phyloP scores from a whole-genome alignment of 2,113 vertebrate species.

The Vombatus ursinus region DNA sequence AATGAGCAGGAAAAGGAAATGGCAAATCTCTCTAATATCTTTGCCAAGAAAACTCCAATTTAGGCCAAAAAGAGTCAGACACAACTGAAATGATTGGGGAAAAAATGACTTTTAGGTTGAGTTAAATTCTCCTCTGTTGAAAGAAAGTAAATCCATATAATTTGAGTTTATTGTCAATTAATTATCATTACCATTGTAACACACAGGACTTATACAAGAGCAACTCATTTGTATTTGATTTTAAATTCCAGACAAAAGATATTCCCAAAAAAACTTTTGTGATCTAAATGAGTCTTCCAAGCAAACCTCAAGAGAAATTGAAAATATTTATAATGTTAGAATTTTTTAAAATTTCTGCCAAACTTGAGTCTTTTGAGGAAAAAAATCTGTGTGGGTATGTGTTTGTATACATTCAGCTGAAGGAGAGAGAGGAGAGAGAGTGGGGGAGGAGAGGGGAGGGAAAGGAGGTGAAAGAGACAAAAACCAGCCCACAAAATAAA shows the following conservation, averaged over 20 bases:
- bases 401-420: not conserved
- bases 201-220: not conserved
- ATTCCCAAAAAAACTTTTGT: constrained; percentile 24
- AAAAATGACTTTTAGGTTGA: not conserved
- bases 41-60: not conserved
- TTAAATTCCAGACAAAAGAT: constrained; percentile 38
- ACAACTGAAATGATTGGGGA: not conserved
- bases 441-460: not conserved
- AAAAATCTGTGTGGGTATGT: not conserved
- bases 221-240: constrained; percentile 12
- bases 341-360: constrained; percentile 58
- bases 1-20: not conserved
- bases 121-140: not conserved
- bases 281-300: constrained; percentile 63
- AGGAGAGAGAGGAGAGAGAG: not conserved
- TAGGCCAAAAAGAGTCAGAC: not conserved
- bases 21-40: not conserved
- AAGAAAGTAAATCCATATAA: not conserved
- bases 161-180: not conserved
- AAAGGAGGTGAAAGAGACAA: not conserved
- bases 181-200: constrained; percentile 9
- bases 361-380: constrained; percentile 57
- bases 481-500: not conserved
- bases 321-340: constrained; percentile 39
- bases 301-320: constrained; percentile 63